A percentile compares a stretch with the other conserved stretches of the same genome.
These are phyloP conservation scores for Abramis brama DNA, from an alignment of 2,113 vertebrate genomes.

Conservation along the genomic window DNA sequence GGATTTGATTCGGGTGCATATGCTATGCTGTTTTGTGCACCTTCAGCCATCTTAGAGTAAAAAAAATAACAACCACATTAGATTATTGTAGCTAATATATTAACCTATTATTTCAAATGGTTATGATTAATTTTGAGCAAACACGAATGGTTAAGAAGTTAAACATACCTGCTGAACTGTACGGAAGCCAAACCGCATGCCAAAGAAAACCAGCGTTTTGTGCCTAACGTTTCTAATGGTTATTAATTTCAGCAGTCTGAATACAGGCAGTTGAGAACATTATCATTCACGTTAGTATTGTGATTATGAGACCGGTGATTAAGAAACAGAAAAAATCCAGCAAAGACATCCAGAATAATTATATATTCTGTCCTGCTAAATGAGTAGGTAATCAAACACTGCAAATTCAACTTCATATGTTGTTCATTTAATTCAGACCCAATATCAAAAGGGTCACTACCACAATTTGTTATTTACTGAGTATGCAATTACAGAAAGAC, in stretches of 20 bases:
- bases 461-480: not conserved
- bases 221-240: slow-evolving; percentile 19
- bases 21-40: slow-evolving; percentile 54
- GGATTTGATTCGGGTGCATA: slow-evolving; percentile 61
- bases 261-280: slow-evolving; percentile 24
- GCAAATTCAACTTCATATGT: not conserved
- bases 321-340: not conserved
- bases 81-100: slow-evolving; percentile 45
- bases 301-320: not conserved
- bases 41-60: slow-evolving; percentile 81
- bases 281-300: slow-evolving; percentile 27
- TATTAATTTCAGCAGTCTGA: slow-evolving; percentile 13
- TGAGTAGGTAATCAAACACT: slow-evolving; percentile 1
- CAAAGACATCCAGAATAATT: not conserved
- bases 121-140: not conserved
- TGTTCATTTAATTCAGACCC: not conserved
- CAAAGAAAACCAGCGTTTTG: slow-evolving; percentile 35
- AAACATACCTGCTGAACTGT: slow-evolving; percentile 41
- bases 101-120: slow-evolving; percentile 29
- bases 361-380: not conserved
- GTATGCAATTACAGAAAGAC: not conserved
- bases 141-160: not conserved
- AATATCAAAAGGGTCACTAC: not conserved
- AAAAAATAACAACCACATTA: slow-evolving; percentile 57
- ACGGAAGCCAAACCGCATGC: slow-evolving; percentile 41